Base-by-base conservation (phyloP, 1,140 invertebrate species). In the Mycetomoellerius zeteki region DNA sequence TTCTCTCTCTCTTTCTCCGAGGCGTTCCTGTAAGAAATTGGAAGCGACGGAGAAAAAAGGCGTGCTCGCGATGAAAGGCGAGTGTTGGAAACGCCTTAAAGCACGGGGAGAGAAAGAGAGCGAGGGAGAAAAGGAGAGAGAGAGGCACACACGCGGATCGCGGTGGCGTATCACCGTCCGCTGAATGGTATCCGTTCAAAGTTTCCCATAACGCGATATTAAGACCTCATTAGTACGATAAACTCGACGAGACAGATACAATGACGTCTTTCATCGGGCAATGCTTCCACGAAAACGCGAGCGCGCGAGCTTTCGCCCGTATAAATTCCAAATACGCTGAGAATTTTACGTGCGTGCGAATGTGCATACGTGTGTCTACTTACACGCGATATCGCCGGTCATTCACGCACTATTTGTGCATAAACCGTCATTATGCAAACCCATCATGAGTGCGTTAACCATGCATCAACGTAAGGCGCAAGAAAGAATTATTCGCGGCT, bases 201-300 rank as follows among this genome's bases (percentile, higher is more conserved):
- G 71, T 85, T 85, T 87, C 82, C 81, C 72, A 77, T 75, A 86
- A 89, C 67, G 56, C 77, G 85, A 89, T 87, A 86, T 87, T 87
- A 82, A 89, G 86, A 47, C 77, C 78, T 89, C 85, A 86, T 89
- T 89, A 89, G 72, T 30, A 52, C 60, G 87, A 88, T 86, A 82
- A 86, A 87, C 80, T 78, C 69, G 52, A 82, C 69, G 64, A 77
- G 60, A 81, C 62, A 64, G 71, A 81, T 73, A 89, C 86, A 89
- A 89, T 87, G 54, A 54, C 8, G 69, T 43, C 78, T 87, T 86
- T 89, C 76, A 89, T 87, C 60, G 50, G 19, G 58, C 14, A 52
- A 14, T 16, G 64, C 75, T 69, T 67, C 47, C 24, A 54, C 52
- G 76, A 86, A 86, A 80, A 60, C 33, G 76, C 56, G 24, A 47